A percentile compares a stretch with the other conserved stretches of the same genome.
Evolutionary conservation across 2,888 invertebrate genomes (phyloP).

Genomic region (Xylophagus ater): DNA sequence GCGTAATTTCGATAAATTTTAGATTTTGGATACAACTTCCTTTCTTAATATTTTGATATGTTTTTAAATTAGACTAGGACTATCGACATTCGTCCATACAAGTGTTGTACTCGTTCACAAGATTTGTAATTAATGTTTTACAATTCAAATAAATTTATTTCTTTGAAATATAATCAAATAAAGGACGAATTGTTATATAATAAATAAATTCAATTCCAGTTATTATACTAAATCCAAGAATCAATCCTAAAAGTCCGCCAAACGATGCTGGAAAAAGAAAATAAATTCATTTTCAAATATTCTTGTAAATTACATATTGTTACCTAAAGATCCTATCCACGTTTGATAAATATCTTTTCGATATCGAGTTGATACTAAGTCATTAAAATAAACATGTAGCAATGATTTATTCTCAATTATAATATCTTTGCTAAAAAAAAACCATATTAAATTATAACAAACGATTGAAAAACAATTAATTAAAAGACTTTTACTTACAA

Average conservation of each 20-base stretch:
- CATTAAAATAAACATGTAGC: conserved; percentile 54
- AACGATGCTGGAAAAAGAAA: conserved; percentile 49
- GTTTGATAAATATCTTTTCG: conserved; percentile 54
- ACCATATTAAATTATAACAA: neutral
- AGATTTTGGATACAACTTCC: too few relatives aligned
- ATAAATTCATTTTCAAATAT: neutral
- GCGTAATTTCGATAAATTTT: too few relatives aligned
- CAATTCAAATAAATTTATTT: too few relatives aligned
- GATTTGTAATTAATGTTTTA: too few relatives aligned
- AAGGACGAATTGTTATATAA: conserved; percentile 47
- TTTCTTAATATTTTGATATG: too few relatives aligned
- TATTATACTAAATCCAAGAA: conserved; percentile 59
- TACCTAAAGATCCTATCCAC: conserved; percentile 60
- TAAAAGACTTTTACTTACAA: conserved; percentile 36
- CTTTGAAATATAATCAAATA: conserved; percentile 36
- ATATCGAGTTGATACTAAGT: conserved; percentile 54
- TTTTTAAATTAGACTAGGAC: too few relatives aligned
- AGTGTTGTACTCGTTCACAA: too few relatives aligned
- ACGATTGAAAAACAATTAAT: neutral
- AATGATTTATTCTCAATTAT: conserved; percentile 44
- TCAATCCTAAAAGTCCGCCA: conserved; percentile 56
- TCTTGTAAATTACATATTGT: conserved; percentile 2
- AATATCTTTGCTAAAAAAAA: conserved; percentile 38
- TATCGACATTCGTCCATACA: too few relatives aligned
- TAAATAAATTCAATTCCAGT: conserved; percentile 54